Evolutionary conservation across 2,113 vertebrate species (phyloP).

Genomic region (Salvelinus alpinus): DNA sequence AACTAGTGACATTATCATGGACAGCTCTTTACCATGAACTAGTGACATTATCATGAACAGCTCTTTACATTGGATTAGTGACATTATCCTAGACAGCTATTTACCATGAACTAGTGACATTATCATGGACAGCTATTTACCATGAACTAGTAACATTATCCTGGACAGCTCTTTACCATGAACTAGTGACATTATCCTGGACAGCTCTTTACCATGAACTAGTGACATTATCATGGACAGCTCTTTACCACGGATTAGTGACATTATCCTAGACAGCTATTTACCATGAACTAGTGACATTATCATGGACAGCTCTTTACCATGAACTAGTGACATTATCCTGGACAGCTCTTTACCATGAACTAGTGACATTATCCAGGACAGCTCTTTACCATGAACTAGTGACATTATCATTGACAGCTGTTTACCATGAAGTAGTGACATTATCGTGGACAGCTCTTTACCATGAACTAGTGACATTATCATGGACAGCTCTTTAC

Average conservation of each 20-base stretch:
- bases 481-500: slow-evolving; percentile 27
- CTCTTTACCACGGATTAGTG: slow-evolving; percentile 32
- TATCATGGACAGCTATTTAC: slow-evolving; percentile 25
- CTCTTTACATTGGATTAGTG: slow-evolving; percentile 29
- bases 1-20: too few relatives aligned
- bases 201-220: slow-evolving; percentile 39
- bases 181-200: too few relatives aligned
- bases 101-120: slow-evolving; percentile 25
- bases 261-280: slow-evolving; percentile 15
- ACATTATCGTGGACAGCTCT: slow-evolving; percentile 15
- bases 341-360: slow-evolving; percentile 39
- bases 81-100: slow-evolving; percentile 12
- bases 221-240: background rate
- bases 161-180: slow-evolving; percentile 37
- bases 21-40: slow-evolving; percentile 38
- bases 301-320: slow-evolving; percentile 27
- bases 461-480: slow-evolving; percentile 25
- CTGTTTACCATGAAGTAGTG: slow-evolving; percentile 33
- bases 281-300: slow-evolving; percentile 24
- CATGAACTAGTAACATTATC: slow-evolving; percentile 7
- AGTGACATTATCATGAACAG: background rate
- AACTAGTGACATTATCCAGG: too few relatives aligned
- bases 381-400: slow-evolving; percentile 39
- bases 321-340: slow-evolving; percentile 13
- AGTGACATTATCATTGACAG: background rate